These are phyloP conservation scores for Crenuchus spilurus DNA, from an alignment of 2,797 vertebrate genomes.

Conservation along the genomic window DNA sequence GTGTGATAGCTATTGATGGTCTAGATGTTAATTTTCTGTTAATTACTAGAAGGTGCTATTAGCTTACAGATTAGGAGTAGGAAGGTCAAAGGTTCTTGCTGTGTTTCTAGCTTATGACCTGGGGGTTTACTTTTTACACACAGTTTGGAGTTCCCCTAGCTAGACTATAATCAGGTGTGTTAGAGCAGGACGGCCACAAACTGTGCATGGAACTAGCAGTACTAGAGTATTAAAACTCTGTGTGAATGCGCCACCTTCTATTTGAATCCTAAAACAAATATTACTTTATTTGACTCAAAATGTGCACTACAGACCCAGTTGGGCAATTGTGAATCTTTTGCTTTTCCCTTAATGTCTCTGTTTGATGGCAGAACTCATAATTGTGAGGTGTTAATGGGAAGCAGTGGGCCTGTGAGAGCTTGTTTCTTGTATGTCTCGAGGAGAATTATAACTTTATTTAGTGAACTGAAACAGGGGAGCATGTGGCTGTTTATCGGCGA, in stretches of 20 bases:
- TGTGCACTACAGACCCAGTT: conserved; percentile 5
- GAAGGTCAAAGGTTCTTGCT: background rate
- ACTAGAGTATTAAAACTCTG: too few relatives aligned
- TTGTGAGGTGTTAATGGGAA: conserved; percentile 29
- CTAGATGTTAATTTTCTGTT: conserved; percentile 1
- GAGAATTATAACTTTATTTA: conserved; percentile 52
- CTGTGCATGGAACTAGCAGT: too few relatives aligned
- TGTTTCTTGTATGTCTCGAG: conserved; percentile 37
- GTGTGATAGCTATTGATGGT: conserved; percentile 37
- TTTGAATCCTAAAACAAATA: conserved; percentile 4
- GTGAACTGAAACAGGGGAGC: conserved; percentile 3
- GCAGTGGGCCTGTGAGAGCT: conserved; percentile 10
- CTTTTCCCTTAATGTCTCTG: conserved; percentile 12
- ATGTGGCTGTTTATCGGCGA: conserved; percentile 24
- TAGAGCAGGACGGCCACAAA: too few relatives aligned
- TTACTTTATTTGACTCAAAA: conserved; percentile 19
- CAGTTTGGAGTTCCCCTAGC: background rate
- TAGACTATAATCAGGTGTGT: too few relatives aligned
- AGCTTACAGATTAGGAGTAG: background rate
- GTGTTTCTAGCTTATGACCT: background rate
- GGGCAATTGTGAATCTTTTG: background rate
- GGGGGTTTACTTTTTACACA: background rate
- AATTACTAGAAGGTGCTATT: conserved; percentile 18
- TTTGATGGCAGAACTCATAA: conserved; percentile 23
- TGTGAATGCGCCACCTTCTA: too few relatives aligned